Percentiles rank a stretch among this genome's conserved stretches.
Evolutionary conservation across 2,113 vertebrate genomes (phyloP).

Genomic region (Procavia capensis): DNA sequence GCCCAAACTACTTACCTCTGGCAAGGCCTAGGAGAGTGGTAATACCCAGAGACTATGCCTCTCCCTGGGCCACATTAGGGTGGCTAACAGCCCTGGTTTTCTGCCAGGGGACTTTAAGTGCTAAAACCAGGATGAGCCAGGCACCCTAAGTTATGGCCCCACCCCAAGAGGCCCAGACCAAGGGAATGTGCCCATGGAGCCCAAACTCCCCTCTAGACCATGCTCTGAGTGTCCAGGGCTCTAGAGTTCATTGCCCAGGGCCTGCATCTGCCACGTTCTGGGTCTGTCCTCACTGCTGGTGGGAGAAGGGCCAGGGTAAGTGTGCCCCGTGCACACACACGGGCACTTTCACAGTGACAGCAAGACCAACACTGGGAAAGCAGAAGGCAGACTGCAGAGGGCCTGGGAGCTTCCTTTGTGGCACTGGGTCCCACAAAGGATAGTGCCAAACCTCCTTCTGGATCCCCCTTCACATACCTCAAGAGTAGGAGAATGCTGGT

Average conservation of each 20-base stretch:
- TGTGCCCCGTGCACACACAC: background rate
- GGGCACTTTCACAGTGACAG: background rate
- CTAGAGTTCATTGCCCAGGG: background rate
- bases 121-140: background rate
- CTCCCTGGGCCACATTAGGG: background rate
- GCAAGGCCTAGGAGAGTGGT: background rate
- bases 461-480: background rate
- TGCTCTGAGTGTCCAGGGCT: no score
- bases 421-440: background rate
- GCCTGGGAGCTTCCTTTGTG: background rate
- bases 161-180: background rate
- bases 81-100: background rate
- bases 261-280: background rate
- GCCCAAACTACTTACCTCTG: background rate
- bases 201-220: background rate
- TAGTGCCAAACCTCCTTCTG: background rate
- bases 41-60: no score
- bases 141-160: background rate
- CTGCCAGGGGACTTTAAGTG: background rate
- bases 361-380: background rate
- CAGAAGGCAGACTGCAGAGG: background rate
- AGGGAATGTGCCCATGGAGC: background rate
- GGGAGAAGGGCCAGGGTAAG: fast-evolving
- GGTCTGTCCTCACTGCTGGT: background rate
- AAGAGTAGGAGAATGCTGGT: fast-evolving